Base-by-base conservation (phyloP, 2,797 vertebrate genomes). In the Artibeus jamaicensis region DNA sequence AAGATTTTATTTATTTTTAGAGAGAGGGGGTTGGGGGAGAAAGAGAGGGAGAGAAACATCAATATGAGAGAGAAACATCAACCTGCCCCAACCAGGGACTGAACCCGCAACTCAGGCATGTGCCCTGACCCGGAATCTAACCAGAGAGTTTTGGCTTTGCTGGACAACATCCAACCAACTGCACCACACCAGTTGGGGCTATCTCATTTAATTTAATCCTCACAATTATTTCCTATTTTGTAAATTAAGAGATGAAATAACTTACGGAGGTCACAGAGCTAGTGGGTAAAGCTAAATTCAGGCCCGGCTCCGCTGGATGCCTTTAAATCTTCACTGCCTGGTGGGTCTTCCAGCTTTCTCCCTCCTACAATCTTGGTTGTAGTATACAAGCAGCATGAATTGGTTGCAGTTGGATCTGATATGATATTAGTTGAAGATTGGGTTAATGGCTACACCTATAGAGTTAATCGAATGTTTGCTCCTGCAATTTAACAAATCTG, bases 321-420 rank as follows among this genome's bases (percentile, higher is more conserved):
- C 29, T 53, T 76, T 91, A 93, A 48, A 76, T 81, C 59, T 76
- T 92, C 34, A 19, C 34, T 91, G 67, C 39, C n/a, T 86, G 16
- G 3, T 76, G 42, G 18, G 86, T 73, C 34, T 87, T 86, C 81
- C 46, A 78, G 32, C 65, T 74, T 16, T 79, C 6, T 65, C 34
- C 18, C 12, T 32, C 11, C 11, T 53, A 14, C 12, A 9, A 19
- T 93, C 50, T 83, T 93, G 68, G 24, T 89, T 85, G 76, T 74
- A 62, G 21, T 85, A 57, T 26, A 89, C 32, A 93, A 95, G 55
- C 86, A 89, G 59, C 34, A 22, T 53, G 71, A 92, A 93, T 55
- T 94, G 53, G 59, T 93, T 84, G 93, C 93, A 95, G 92, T 81
- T 96, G 70, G 46, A 19, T 92, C 32, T 70, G 84, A 44, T 95